Evolutionary conservation across 2,888 invertebrate genomes (phyloP).

Genomic region (Zelleria hepariella): DNA sequence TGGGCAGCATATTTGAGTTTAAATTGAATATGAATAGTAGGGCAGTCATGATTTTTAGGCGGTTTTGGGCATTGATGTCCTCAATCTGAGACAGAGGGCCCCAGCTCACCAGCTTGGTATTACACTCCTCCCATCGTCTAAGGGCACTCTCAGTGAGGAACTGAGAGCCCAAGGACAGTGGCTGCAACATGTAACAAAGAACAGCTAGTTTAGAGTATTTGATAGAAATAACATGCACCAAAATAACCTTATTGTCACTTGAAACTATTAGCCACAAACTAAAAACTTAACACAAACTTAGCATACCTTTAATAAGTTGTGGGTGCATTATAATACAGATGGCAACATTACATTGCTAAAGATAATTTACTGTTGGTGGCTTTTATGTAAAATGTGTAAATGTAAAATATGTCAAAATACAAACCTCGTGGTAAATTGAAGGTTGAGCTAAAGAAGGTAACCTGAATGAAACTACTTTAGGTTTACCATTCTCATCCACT

Average conservation of each 20-base stretch:
- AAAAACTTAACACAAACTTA: too few relatives aligned
- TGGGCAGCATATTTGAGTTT: constrained; percentile 84
- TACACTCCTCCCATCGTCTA: constrained; percentile 89
- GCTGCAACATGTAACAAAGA: constrained; percentile 73
- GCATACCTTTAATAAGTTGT: too few relatives aligned
- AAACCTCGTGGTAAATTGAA: constrained; percentile 93
- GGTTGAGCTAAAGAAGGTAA: constrained; percentile 91
- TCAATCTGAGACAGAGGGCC: constrained; percentile 93
- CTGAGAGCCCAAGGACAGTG: constrained; percentile 80
- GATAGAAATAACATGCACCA: too few relatives aligned
- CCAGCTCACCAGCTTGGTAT: constrained; percentile 89
- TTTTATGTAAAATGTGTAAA: neutral
- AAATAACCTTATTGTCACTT: too few relatives aligned
- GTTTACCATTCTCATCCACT: constrained; percentile 87
- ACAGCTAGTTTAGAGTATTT: too few relatives aligned
- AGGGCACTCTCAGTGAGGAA: constrained; percentile 89
- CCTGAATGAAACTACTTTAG: constrained; percentile 87
- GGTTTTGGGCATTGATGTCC: constrained; percentile 90
- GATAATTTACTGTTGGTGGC: too few relatives aligned
- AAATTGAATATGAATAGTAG: constrained; percentile 90
- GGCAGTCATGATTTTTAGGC: constrained; percentile 90
- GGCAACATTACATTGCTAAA: too few relatives aligned
- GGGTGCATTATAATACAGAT: too few relatives aligned
- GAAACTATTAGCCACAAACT: too few relatives aligned
- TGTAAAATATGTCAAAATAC: neutral